Evolutionary conservation across 2,888 invertebrate species (phyloP).

Genomic region (Pemphredon lugubris): DNA sequence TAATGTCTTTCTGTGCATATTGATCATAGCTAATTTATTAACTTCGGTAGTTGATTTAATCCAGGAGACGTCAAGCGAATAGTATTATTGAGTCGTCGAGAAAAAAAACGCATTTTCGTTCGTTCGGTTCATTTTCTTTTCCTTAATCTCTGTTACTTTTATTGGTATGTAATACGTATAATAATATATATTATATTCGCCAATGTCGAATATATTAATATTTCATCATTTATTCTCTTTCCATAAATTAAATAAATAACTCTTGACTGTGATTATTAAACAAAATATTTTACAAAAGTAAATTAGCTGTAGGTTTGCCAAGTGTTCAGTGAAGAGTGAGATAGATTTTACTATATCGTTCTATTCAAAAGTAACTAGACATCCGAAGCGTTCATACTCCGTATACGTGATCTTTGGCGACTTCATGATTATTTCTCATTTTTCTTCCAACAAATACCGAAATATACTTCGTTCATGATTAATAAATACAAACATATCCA

Average conservation of each 20-base stretch:
- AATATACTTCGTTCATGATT: background rate
- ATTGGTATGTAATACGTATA: constrained; percentile 74
- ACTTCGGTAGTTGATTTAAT: constrained; percentile 5
- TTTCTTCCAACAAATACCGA: constrained; percentile 10
- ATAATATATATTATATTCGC: constrained; percentile 74
- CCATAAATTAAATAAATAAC: constrained; percentile 80
- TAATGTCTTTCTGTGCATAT: background rate
- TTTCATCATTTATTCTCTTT: constrained; percentile 71
- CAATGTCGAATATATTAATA: constrained; percentile 78
- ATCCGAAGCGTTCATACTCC: constrained; percentile 58
- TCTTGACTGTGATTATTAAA: constrained; percentile 75
- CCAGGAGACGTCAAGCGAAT: constrained; percentile 3
- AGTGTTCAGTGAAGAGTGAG: constrained; percentile 64
- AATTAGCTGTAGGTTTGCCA: constrained; percentile 69
- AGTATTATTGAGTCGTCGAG: constrained; percentile 11
- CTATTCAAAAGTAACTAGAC: constrained; percentile 70
- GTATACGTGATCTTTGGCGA: constrained; percentile 64
- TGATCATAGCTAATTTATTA: constrained; percentile 7
- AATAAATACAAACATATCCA: constrained; percentile 5
- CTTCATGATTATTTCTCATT: constrained; percentile 42
- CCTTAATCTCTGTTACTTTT: constrained; percentile 72
- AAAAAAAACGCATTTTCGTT: constrained; percentile 29
- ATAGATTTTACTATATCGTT: constrained; percentile 58
- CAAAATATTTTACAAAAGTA: constrained; percentile 79
- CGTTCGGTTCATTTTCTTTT: constrained; percentile 29